Conservation (phyloP, 2,888 invertebrate genomes). For the Phrixothrix hirtus region DNA sequence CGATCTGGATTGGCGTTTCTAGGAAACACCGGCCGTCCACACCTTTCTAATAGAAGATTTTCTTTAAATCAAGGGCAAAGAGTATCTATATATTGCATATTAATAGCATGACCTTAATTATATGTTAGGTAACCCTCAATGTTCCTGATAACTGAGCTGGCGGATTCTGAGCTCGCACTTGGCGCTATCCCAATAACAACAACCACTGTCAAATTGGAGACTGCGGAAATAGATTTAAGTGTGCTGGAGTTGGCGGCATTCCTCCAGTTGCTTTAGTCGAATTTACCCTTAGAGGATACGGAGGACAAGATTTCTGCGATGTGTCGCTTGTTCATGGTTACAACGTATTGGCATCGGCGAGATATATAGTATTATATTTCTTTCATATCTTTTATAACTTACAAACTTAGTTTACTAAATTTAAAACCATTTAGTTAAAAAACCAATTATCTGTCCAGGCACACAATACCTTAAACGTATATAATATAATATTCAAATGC, state of each 20-base stretch:
- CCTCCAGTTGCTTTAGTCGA: conserved; percentile 56
- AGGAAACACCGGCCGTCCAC: conserved; percentile 37
- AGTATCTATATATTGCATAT: conserved; percentile 21
- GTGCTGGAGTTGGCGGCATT: conserved; percentile 55
- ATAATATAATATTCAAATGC: no score
- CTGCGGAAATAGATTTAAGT: conserved; percentile 53
- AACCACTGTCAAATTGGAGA: conserved; percentile 54
- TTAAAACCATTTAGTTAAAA: no score
- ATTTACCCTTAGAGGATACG: conserved; percentile 52
- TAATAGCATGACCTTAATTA: background rate
- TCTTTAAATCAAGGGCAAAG: conserved; percentile 37
- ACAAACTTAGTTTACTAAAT: no score
- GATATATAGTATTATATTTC: no score
- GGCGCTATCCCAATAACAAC: conserved; percentile 47
- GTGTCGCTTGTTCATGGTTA: conserved; percentile 59
- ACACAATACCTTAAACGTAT: no score
- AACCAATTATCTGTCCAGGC: no score
- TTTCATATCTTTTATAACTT: no score
- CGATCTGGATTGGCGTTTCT: conserved; percentile 45
- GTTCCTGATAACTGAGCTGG: conserved; percentile 52
- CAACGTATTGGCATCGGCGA: conserved; percentile 50
- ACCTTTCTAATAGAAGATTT: conserved; percentile 44
- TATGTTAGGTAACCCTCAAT: conserved; percentile 31
- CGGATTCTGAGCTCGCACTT: conserved; percentile 56
- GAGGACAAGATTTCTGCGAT: conserved; percentile 57